Percentiles rank a stretch among this genome's conserved stretches.
phyloP scores from a whole-genome alignment of 2,797 vertebrate species.

The Nyctalus aviator region DNA sequence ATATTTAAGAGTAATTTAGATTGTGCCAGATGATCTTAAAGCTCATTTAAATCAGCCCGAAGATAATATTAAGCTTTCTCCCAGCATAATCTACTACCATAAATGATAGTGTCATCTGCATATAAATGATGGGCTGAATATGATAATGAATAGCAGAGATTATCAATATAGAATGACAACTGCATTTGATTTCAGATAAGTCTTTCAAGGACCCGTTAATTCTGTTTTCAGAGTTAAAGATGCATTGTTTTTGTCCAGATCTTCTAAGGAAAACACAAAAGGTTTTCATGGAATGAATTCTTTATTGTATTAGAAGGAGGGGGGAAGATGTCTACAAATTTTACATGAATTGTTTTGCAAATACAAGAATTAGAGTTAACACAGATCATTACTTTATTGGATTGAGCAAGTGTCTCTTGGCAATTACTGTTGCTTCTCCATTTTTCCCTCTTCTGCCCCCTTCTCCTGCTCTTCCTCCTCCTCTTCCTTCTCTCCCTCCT shows the following conservation, averaged over 20 bases:
- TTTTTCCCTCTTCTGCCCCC: not conserved
- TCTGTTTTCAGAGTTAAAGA: constrained; percentile 81
- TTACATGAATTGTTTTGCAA: constrained; percentile 77
- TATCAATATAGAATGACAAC: constrained; percentile 88
- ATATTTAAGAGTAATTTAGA: constrained; percentile 90
- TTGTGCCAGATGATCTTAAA: constrained; percentile 89
- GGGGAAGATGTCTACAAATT: constrained; percentile 57
- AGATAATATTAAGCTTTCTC: constrained; percentile 89
- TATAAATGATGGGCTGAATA: constrained; percentile 86
- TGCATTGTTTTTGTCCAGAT: constrained; percentile 83
- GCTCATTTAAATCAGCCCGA: constrained; percentile 89
- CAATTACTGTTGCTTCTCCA: not conserved
- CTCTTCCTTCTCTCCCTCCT: not conserved
- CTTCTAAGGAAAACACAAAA: constrained; percentile 83
- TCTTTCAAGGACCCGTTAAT: constrained; percentile 81
- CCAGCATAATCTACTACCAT: constrained; percentile 87
- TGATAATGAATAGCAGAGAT: constrained; percentile 87
- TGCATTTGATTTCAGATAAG: constrained; percentile 85
- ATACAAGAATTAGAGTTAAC: constrained; percentile 78
- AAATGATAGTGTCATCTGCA: constrained; percentile 88
- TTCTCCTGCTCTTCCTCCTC: not conserved
- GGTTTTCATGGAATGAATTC: constrained; percentile 72
- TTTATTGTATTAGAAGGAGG: constrained; percentile 67
- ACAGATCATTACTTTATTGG: constrained; percentile 72
- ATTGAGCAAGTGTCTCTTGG: constrained; percentile 64